These are phyloP conservation scores for Netelia virgata DNA, from an alignment of 2,888 invertebrate genomes.

Conservation along the genomic window DNA sequence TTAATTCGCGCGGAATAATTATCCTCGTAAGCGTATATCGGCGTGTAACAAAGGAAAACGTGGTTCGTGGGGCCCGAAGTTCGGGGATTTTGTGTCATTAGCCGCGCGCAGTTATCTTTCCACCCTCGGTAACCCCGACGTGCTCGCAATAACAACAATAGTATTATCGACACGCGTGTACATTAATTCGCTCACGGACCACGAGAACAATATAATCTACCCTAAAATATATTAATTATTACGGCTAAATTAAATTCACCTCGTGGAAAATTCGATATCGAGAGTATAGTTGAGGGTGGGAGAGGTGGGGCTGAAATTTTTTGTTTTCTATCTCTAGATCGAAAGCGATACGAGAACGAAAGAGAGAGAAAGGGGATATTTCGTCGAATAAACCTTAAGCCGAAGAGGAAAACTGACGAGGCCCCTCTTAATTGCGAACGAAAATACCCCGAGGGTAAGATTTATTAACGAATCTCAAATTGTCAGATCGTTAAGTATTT, in stretches of 20 bases:
- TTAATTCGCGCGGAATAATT: slow-evolving; percentile 58
- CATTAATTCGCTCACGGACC: background rate
- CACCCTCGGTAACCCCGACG: slow-evolving; percentile 17
- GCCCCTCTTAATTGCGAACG: slow-evolving; percentile 72
- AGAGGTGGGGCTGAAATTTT: too few species aligned
- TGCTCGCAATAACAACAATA: slow-evolving; percentile 3
- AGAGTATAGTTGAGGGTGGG: too few species aligned
- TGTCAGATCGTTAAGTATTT: background rate
- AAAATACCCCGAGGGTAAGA: slow-evolving; percentile 57
- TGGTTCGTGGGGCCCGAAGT: background rate
- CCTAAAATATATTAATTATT: slow-evolving; percentile 19
- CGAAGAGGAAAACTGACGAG: slow-evolving; percentile 28
- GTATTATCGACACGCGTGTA: background rate
- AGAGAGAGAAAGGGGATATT: slow-evolving; percentile 70
- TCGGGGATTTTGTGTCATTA: slow-evolving; percentile 31
- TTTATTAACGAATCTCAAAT: background rate
- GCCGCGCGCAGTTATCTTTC: slow-evolving; percentile 45
- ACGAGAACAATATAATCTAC: slow-evolving; percentile 27
- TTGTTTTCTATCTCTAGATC: background rate
- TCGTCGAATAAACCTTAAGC: slow-evolving; percentile 65
- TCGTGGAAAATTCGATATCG: too few species aligned
- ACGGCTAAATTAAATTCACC: too few species aligned
- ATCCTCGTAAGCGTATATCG: background rate
- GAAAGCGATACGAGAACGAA: slow-evolving; percentile 17
- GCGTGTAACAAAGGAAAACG: slow-evolving; percentile 66